Base-by-base conservation (phyloP, 2,888 invertebrate species). In the Cylindroiulus punctatus region DNA sequence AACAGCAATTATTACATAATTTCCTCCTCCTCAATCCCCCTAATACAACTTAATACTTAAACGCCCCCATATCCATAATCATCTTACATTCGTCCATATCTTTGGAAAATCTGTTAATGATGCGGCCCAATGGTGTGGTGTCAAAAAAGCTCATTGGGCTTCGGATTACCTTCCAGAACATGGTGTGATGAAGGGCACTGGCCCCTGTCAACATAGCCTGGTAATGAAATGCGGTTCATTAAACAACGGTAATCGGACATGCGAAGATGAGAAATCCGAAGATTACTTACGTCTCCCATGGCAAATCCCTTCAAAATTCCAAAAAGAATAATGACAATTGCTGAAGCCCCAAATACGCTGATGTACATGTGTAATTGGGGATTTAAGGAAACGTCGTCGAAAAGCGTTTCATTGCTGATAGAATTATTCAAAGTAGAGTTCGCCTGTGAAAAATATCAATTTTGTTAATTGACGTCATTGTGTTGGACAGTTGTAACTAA, bases 61-160 rank as follows among this genome's bases (percentile, higher is more conserved):
- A n/a, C n/a, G n/a, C n/a, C n/a, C n/a, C n/a, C n/a, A n/a, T n/a
- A n/a, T n/a, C n/a, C n/a, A n/a, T n/a, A n/a, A n/a, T n/a, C n/a
- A 44, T 22, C 89, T 88, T 88, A 91, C 91, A 89, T 89, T 92
- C 91, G 89, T 92, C 92, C 90, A 92, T 90, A 88, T 92, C 92
- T 88, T 91, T 91, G 10, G 91, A 91, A 89, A 92, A 92, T 84
- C 92, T 88, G 87, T 91, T 91, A 36, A 92, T 88, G 82, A 92
- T 91, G 87, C 91, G 89, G 3, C 92, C 92, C 47, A 90, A 88
- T 0, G 92, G 92, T 10, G 91, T 91, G 2, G 89, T 89, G 88
- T 92, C 92, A 88, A 92, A 92, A 88, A 92, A 92, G 19, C 89
- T 88, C 87, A 91, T 86, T 26, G 86, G 86, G 42, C 86, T 86